Base-by-base conservation (phyloP, 2,888 invertebrate species). In the Seira sanloemensis region DNA sequence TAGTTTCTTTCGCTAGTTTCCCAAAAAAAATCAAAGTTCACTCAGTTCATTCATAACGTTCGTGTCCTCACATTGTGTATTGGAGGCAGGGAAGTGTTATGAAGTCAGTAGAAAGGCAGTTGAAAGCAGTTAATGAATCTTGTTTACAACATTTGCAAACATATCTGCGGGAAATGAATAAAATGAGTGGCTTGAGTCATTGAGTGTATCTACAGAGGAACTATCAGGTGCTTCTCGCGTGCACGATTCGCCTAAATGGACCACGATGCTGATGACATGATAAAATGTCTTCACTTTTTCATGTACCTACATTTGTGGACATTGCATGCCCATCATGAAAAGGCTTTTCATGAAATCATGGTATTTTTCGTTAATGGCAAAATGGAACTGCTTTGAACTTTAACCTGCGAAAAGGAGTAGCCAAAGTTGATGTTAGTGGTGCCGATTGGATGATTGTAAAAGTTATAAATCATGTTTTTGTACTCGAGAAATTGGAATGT, bases 181-280 rank as follows among this genome's bases (percentile, higher is more conserved):
- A 37, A 37, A 9, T 37, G 12, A 37, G 5, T 37, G 37, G 37
- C 7, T 9, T 9, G 37, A 37, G 37, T 9, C 5, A 37, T n/a
- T 37, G 37, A 9, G 37, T 37, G 37, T 5, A 5, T 7, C 65
- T 19, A 66, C 65, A 37, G 58, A 58, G 12, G 27, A 54, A 19
- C 23, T 62, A 79, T 79, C 79, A 79, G 79, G 79, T 79, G 79
- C 67, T 74, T 79, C 65, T 79, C 73, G 79, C 79, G 79, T 79
- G 79, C 54, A 62, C 62, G 66, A 50, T 58, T 69, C n/a, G 19
- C 26, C 62, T 65, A 62, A 78, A 69, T 78, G 69, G 68, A 54
- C 37, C 62, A 78, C 65, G 25, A 37, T 37, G 37, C 24, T 71
- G 65, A 62, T 62, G 50, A 58, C 23, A 23, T n/a, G 19, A 77